These are phyloP conservation scores for Mastigias papua DNA, from an alignment of 30 jellyfish, hydroid and myxozoan genomes.

Conservation along the genomic window DNA sequence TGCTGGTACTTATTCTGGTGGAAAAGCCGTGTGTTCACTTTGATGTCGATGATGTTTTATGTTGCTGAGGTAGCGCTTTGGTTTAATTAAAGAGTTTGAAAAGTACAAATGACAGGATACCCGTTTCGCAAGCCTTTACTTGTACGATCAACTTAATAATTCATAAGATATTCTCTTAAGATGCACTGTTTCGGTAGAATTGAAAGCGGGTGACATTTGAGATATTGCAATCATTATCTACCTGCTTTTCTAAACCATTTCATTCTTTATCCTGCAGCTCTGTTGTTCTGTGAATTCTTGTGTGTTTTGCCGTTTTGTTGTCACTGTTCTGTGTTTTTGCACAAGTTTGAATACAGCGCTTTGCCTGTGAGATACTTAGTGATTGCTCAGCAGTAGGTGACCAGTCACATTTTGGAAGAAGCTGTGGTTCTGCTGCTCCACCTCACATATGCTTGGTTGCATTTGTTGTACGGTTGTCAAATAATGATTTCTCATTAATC, in stretches of 20 bases:
- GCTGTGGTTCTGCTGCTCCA: not conserved
- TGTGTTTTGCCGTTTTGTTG: slow-evolving; percentile 8
- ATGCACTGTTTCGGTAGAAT: slow-evolving; percentile 27
- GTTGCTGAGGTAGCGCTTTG: slow-evolving; percentile 1
- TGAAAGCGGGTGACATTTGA: slow-evolving; percentile 20
- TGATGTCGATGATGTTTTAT: slow-evolving; percentile 6
- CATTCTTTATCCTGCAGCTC: not conserved
- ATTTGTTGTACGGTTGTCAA: not conserved
- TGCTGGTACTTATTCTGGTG: slow-evolving; percentile 1
- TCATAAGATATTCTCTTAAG: not conserved
- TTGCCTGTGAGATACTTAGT: not conserved
- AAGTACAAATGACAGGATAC: slow-evolving; percentile 22
- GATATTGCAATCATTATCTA: not conserved
- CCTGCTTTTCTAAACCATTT: not conserved
- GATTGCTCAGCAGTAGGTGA: not conserved
- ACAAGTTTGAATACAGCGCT: not conserved
- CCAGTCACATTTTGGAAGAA: not conserved
- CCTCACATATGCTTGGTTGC: not conserved
- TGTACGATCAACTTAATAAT: not conserved
- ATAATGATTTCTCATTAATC: not conserved
- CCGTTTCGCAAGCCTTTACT: slow-evolving; percentile 26
- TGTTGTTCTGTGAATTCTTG: not conserved
- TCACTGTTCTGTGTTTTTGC: slow-evolving; percentile 8
- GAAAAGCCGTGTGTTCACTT: slow-evolving; percentile 10
- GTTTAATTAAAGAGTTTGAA: slow-evolving; percentile 7